Conservation (phyloP, 2,797 vertebrate genomes). For the Myotis daubentonii region DNA sequence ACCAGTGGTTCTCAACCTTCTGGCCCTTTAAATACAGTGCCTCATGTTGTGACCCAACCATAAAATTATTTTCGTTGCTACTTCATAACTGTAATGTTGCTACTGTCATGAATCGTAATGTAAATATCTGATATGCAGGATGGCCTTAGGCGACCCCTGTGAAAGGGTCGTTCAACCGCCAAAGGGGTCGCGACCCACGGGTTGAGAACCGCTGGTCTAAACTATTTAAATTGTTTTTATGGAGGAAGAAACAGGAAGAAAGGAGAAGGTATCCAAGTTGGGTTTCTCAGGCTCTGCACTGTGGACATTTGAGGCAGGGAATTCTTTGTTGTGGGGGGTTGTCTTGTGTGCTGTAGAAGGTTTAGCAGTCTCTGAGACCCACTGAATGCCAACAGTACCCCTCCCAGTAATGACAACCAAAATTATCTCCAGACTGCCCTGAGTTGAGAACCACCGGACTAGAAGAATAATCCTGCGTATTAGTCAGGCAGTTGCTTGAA, state of each 20-base stretch:
- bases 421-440: background rate
- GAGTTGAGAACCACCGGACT: background rate
- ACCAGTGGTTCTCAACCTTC: background rate
- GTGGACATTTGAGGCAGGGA: background rate
- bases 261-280: background rate
- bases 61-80: no score
- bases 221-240: conserved; percentile 17
- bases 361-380: background rate
- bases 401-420: background rate
- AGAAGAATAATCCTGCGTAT: background rate
- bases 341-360: background rate
- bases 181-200: no score
- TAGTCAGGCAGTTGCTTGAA: background rate
- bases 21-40: no score
- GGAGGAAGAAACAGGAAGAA: background rate
- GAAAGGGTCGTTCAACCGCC: no score
- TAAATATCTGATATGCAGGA: no score
- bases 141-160: no score
- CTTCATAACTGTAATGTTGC: no score
- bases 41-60: no score
- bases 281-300: background rate
- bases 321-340: background rate
- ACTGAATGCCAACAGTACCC: background rate
- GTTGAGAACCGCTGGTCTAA: background rate
- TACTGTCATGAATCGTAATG: no score